Evolutionary conservation across 2,888 invertebrate genomes (phyloP), one percentile per base, ranked within the genome.

Genomic region (Rhabditoides inermis): DNA sequence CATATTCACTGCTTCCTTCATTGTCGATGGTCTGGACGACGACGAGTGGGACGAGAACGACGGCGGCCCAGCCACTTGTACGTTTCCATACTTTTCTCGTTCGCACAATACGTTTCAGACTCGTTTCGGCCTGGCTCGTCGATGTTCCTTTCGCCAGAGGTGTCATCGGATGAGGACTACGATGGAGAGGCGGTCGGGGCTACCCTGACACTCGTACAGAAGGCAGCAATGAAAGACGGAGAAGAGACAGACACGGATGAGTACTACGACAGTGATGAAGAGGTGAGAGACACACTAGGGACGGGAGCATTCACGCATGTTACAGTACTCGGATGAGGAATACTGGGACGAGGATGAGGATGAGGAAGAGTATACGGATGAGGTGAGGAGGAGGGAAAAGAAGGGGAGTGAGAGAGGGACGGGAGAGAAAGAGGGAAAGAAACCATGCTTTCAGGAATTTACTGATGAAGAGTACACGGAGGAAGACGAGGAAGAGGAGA

Each of bases 1-100:
- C 2, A 65, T 68, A 2, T 73, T 73, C 58, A 71, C 72, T 23
- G 71, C 73, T 22, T 72, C 72, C 23, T 67, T 73, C 12, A 62
- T 63, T 15, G 70, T 69, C 46, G 73, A 73, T 53, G 71, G 70
- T 3, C 61, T 60, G 57, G 49, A 55, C 30, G 59, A 56, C 26
- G 55, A 53, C 45, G 57, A 60, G 49, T 62, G 58, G 3, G 61
- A 61, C 32, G 62, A 63, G 22, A 63, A 63, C 26, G 65, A 55
- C n/a, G n/a, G n/a, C n/a, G n/a, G n/a, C n/a, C n/a, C n/a, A n/a
- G n/a, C n/a, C n/a, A n/a, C n/a, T n/a, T n/a, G n/a, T n/a, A n/a
- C n/a, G n/a, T n/a, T n/a, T n/a, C n/a, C n/a, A n/a, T n/a, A n/a
- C n/a, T n/a, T n/a, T n/a, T n/a, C n/a, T n/a, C n/a, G n/a, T n/a